Base-by-base conservation (phyloP, 2,888 invertebrate species). In the Andrena flavipes region DNA sequence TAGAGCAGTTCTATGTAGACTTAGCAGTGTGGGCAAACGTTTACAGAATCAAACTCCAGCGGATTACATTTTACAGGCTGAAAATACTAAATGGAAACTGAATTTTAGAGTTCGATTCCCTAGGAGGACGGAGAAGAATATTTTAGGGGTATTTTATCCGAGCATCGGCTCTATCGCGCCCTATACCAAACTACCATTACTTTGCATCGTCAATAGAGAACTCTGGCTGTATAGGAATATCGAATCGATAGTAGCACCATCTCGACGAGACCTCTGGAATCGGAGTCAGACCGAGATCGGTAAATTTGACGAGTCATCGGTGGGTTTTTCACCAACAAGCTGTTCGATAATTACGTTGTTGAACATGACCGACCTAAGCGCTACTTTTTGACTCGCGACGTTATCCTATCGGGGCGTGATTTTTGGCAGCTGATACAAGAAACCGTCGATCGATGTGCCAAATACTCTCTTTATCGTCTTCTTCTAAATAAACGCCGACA, bases 171-270 rank as follows among this genome's bases (percentile, higher is more conserved):
- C 72, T 42, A 64, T 73, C 65, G 54, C 33, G 29, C n/a, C 33
- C 74, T 0, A 29, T 49, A 26, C n/a, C 64, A 49, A 42, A 30
- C 26, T 16, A 33, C 16, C 48, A 49, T 71, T 49, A 23, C 69
- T 76, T 76, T 56, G 20, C 20, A 67, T 70, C 56, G 33, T 30
- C 77, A 60, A 68, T 35, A 42, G 68, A 77, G 59, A 83, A 72
- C 49, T 74, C 35, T 62, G 54, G 20, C 49, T 65, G 65, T n/a
- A 70, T 68, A 75, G 56, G 69, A 51, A 62, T 74, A 65, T 82
- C 72, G 60, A 70, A 82, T 78, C 86, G 86, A 85, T 76, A 60
- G 68, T 84, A 90, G 91, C 92, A 89, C 92, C 92, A 92, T 91
- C 91, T 91, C 89, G 89, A 87, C 74, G 90, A 84, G 84, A 71